Evolutionary conservation across 2,888 invertebrate genomes (phyloP), one percentile per base, ranked within the genome.

Genomic region (Nomada goodeniana): DNA sequence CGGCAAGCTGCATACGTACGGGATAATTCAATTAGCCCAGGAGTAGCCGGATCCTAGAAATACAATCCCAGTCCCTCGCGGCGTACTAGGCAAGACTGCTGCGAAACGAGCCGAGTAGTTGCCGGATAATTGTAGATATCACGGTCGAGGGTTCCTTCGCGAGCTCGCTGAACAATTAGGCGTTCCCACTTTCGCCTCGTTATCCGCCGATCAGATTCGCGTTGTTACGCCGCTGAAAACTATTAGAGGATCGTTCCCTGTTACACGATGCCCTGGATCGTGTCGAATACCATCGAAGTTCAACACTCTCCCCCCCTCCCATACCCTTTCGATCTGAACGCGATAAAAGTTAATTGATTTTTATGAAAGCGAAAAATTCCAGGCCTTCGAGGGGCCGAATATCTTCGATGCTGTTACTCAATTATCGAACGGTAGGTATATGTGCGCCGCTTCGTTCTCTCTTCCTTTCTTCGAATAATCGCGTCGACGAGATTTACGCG

Each of bases 11-110:
- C 80, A 50, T 65, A 77, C 70, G 73, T 76, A 65, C 71, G 70
- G 76, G 87, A 82, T 86, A 79, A 87, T 86, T 86, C 82, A 86
- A 87, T 86, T 87, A 86, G 71, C 75, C 63, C 57, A 65, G 79
- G 74, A 2, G 76, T 68, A 80, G 71, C 72, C 57, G 69, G 72
- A 81, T 80, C 72, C 74, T 82, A 75, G 87, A 85, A 87, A 85
- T 82, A 82, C 86, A 84, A 84, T 87, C 76, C 76, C 52, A 70
- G 63, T 44, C 20, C 47, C 76, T 70, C 67, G 20, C 44, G n/a
- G 36, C 64, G 71, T 59, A 76, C 81, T 76, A 72, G 59, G 76
- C 74, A 82, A 79, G 82, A 85, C 68, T 74, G 76, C 84, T 79
- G 64, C 74, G 74, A 76, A 69, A 72, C 71, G 47, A 36, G 64